These are phyloP conservation scores for Hippocampus guttulatus DNA, from an alignment of 2,113 vertebrate species.

Conservation along the genomic window DNA sequence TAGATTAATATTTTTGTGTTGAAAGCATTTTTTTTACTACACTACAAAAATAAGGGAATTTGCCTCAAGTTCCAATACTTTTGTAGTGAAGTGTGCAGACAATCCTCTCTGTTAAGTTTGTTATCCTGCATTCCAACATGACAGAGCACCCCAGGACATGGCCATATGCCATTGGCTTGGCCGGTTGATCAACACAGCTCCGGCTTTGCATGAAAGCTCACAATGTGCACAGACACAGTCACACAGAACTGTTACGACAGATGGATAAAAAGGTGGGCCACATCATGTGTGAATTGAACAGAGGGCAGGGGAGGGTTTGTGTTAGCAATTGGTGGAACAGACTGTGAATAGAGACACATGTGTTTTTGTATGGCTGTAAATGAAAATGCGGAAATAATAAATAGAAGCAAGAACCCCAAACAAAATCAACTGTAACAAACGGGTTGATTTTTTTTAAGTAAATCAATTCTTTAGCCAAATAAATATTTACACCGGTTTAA, in stretches of 20 bases:
- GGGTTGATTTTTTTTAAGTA: neutral
- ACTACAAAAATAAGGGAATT: neutral
- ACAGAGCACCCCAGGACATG: conserved; percentile 62
- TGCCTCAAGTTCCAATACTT: neutral
- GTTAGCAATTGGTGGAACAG: conserved; percentile 61
- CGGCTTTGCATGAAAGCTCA: conserved; percentile 66
- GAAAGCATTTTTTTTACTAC: neutral
- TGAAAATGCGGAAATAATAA: conserved; percentile 9
- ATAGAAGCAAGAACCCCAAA: conserved; percentile 3
- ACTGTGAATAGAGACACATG: conserved; percentile 53
- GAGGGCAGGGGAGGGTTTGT: conserved; percentile 39
- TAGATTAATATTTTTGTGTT: neutral
- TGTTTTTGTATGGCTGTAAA: conserved; percentile 12
- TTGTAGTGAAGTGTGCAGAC: conserved; percentile 20
- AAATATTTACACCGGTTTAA: neutral
- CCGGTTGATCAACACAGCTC: conserved; percentile 60
- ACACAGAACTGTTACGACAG: conserved; percentile 62
- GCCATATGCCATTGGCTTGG: conserved; percentile 73
- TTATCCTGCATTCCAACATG: conserved; percentile 48
- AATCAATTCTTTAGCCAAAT: too few relatives aligned
- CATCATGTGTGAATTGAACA: conserved; percentile 70
- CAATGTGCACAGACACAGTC: conserved; percentile 32
- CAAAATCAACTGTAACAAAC: conserved; percentile 18
- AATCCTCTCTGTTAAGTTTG: conserved; percentile 51
- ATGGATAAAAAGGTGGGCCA: conserved; percentile 72